Conservation (phyloP, 92 coral and sea anemone genomes). For the Siderastrea siderea region DNA sequence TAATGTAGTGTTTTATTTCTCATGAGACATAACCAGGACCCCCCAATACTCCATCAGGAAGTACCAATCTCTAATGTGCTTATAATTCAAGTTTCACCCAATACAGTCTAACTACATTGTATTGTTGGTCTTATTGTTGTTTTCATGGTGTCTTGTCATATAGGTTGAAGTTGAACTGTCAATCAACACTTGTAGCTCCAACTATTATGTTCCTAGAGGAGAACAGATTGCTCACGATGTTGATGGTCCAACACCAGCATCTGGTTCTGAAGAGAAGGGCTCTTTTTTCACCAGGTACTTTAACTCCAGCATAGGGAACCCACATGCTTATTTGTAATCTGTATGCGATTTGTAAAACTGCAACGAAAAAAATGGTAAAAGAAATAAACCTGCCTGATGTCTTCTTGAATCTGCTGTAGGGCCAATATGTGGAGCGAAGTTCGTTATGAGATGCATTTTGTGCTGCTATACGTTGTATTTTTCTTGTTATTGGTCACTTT, state of each 20-base stretch:
- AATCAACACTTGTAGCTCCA: conserved; percentile 85
- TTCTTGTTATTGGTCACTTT: too few relatives aligned
- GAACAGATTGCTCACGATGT: conserved; percentile 95
- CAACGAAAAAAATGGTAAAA: too few relatives aligned
- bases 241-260: conserved; percentile 38
- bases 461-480: too few relatives aligned
- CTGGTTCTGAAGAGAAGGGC: conserved; percentile 7
- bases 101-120: neutral
- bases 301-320: neutral
- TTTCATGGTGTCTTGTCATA: neutral
- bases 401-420: too few relatives aligned
- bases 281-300: conserved; percentile 33
- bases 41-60: too few relatives aligned
- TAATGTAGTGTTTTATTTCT: neutral
- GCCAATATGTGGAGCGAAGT: too few relatives aligned
- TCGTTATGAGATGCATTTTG: too few relatives aligned
- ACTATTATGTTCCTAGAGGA: conserved; percentile 90
- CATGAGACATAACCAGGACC: too few relatives aligned
- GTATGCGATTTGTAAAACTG: too few relatives aligned
- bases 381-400: too few relatives aligned
- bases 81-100: neutral
- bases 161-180: conserved; percentile 94
- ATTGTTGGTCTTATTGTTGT: neutral
- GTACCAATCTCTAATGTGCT: neutral
- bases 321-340: neutral